phyloP scores from a whole-genome alignment of 2,888 invertebrate species.

The Cryptocheilus praepositus region DNA sequence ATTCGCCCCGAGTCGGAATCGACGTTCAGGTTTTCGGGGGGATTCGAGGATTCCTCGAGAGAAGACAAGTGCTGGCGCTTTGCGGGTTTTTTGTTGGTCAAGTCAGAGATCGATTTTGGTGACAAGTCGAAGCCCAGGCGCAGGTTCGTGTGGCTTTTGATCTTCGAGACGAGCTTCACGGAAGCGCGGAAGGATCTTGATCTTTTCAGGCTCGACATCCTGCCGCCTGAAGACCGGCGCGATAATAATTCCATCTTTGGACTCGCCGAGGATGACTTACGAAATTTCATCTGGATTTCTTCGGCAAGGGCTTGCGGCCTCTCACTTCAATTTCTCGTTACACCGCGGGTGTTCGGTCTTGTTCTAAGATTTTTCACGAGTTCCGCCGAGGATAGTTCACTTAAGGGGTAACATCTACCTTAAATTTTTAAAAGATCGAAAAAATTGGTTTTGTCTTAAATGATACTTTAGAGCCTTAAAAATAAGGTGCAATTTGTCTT shows the following conservation, averaged over 20 bases:
- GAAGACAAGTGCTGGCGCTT: background rate
- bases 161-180: constrained; percentile 67
- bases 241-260: constrained; percentile 69
- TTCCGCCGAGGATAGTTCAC: too few species aligned
- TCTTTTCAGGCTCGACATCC: constrained; percentile 65
- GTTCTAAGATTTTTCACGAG: background rate
- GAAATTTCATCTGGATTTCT: constrained; percentile 68
- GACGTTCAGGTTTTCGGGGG: constrained; percentile 18
- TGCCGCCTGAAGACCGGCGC: constrained; percentile 51
- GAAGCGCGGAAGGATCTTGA: constrained; percentile 71
- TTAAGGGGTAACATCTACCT: too few species aligned
- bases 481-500: too few species aligned
- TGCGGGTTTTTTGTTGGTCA: background rate
- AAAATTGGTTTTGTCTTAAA: too few species aligned
- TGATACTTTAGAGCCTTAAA: too few species aligned
- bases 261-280: constrained; percentile 50
- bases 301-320: too few species aligned
- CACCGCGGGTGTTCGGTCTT: too few species aligned
- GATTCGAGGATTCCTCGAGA: constrained; percentile 2
- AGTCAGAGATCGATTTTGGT: constrained; percentile 29
- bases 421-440: too few species aligned
- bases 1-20: constrained; percentile 53
- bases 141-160: constrained; percentile 62
- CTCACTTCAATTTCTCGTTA: too few species aligned
- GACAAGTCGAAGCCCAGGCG: constrained; percentile 52